Evolutionary conservation across 2,113 vertebrate genomes (phyloP).

Genomic region (Grammomys surdaster): DNA sequence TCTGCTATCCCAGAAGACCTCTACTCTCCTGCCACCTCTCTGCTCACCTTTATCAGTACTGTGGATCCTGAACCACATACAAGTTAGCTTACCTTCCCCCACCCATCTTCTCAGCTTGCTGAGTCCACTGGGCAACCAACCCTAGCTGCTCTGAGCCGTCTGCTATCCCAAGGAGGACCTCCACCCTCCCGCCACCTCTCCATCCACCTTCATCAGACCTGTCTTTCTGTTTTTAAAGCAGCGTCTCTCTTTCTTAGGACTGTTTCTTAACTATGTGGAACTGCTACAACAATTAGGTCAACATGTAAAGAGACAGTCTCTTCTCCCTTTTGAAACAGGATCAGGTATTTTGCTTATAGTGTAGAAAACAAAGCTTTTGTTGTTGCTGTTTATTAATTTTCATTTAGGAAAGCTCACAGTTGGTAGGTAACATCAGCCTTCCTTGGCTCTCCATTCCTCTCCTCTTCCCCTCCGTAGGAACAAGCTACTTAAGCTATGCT

Average conservation of each 20-base stretch:
- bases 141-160: too few species aligned
- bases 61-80: too few species aligned
- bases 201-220: too few species aligned
- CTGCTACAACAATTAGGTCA: conserved; percentile 49
- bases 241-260: not conserved
- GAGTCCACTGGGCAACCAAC: too few species aligned
- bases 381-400: conserved; percentile 22
- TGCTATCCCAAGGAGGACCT: too few species aligned
- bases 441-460: not conserved
- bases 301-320: conserved; percentile 41
- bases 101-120: too few species aligned
- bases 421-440: not conserved
- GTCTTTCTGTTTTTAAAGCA: not conserved
- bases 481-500: not conserved
- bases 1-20: too few species aligned
- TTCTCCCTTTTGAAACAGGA: conserved; percentile 16
- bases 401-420: not conserved
- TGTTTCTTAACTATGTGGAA: conserved; percentile 73
- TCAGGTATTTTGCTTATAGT: conserved; percentile 8
- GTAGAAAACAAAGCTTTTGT: not conserved
- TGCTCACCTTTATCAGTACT: too few species aligned
- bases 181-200: too few species aligned
- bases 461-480: not conserved
- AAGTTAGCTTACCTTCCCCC: too few species aligned
- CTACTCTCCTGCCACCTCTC: too few species aligned